These are phyloP conservation scores for Pocota personata DNA, from an alignment of 2,888 invertebrate genomes.

Conservation along the genomic window DNA sequence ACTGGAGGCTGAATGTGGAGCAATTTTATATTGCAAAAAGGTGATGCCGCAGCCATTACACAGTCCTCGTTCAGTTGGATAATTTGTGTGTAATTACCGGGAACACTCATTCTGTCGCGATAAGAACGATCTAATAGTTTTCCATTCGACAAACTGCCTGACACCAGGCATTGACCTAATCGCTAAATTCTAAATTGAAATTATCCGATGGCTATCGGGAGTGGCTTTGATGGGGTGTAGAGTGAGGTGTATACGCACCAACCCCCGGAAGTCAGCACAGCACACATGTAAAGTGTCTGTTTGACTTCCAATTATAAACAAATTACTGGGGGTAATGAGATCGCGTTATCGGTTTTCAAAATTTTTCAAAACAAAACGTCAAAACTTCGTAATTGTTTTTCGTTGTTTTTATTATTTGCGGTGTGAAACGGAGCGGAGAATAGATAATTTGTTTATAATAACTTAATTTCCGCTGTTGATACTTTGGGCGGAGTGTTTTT, in stretches of 20 bases:
- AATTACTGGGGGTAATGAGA: constrained; percentile 72
- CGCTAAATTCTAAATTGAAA: constrained; percentile 72
- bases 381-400: constrained; percentile 64
- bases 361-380: constrained; percentile 64
- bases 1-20: constrained; percentile 20
- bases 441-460: constrained; percentile 70
- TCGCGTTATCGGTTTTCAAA: constrained; percentile 72
- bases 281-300: constrained; percentile 45
- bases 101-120: constrained; percentile 53
- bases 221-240: constrained; percentile 66
- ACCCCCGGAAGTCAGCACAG: constrained; percentile 30
- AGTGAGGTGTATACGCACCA: constrained; percentile 38
- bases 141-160: constrained; percentile 65
- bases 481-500: not conserved
- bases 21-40: not conserved
- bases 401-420: constrained; percentile 6
- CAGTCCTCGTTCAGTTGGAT: constrained; percentile 4
- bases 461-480: constrained; percentile 57
- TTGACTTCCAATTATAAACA: constrained; percentile 73
- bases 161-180: constrained; percentile 66
- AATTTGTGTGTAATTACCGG: constrained; percentile 65
- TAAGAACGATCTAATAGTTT: constrained; percentile 62
- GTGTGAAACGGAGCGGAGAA: constrained; percentile 53
- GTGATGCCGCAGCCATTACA: not conserved
- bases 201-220: constrained; percentile 64